Percentiles rank a stretch among this genome's conserved stretches.
Evolutionary conservation across 2,113 vertebrate genomes (phyloP).

Genomic region (Aegotheles bennettii): DNA sequence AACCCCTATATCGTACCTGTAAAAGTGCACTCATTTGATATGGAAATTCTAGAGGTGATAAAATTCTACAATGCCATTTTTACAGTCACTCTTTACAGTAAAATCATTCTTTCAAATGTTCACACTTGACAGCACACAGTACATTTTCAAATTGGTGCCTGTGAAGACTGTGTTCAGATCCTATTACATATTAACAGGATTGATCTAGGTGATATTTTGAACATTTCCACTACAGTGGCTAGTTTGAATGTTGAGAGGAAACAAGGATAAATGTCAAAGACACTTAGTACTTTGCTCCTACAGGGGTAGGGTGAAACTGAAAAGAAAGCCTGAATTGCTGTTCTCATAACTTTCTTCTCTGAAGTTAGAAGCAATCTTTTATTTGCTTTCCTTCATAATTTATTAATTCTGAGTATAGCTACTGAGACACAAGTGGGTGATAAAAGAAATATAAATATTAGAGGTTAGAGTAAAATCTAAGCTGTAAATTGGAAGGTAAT

Average conservation of each 20-base stretch:
- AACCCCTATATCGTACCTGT: not conserved
- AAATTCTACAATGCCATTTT: slow-evolving; percentile 40
- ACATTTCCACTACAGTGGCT: slow-evolving; percentile 16
- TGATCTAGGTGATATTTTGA: slow-evolving; percentile 46
- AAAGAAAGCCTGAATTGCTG: not conserved
- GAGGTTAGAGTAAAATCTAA: not conserved
- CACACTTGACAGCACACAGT: not conserved
- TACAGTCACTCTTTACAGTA: not conserved
- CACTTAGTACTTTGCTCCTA: not conserved
- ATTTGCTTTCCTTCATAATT: slow-evolving; percentile 4
- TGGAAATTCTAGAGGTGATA: slow-evolving; percentile 31
- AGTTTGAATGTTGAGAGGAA: slow-evolving; percentile 47
- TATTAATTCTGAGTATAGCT: slow-evolving; percentile 7
- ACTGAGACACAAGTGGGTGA: not conserved
- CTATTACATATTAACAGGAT: slow-evolving; percentile 37
- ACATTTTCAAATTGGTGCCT: slow-evolving; percentile 31
- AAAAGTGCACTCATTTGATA: slow-evolving; percentile 32
- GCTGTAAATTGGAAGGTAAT: not conserved
- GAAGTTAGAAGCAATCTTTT: not conserved
- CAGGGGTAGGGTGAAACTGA: not conserved
- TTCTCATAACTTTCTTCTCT: slow-evolving; percentile 22
- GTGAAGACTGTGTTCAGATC: slow-evolving; percentile 33
- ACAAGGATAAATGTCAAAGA: slow-evolving; percentile 48
- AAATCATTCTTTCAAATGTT: slow-evolving; percentile 29
- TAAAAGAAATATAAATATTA: slow-evolving; percentile 10